phyloP scores from a whole-genome alignment of 2,888 invertebrate genomes.

The Drosophila prostipennis region DNA sequence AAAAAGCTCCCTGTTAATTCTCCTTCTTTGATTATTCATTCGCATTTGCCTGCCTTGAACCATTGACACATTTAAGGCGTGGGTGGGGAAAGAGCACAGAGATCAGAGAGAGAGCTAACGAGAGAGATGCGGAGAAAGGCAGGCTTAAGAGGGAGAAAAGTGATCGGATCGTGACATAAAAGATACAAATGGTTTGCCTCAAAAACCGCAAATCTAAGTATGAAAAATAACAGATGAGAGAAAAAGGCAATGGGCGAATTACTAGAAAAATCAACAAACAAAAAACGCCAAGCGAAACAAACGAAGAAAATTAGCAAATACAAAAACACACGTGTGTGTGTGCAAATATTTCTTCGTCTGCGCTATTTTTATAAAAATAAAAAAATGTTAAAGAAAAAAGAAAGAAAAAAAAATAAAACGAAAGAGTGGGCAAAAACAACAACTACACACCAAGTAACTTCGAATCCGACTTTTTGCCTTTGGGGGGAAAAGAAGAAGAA shows the following conservation, averaged over 20 bases:
- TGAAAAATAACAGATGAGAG: constrained; percentile 1
- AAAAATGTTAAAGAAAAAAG: constrained; percentile 18
- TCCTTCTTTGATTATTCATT: constrained; percentile 20
- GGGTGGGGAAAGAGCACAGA: constrained; percentile 31
- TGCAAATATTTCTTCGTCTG: constrained; percentile 77
- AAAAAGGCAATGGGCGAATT: constrained; percentile 3
- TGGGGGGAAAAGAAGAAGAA: constrained; percentile 29
- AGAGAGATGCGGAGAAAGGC: neutral
- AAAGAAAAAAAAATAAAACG: constrained; percentile 49
- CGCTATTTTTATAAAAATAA: constrained; percentile 68
- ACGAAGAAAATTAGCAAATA: constrained; percentile 47
- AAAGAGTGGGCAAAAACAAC: constrained; percentile 53
- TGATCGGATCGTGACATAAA: constrained; percentile 21
- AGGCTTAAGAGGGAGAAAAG: constrained; percentile 13
- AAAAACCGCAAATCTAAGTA: neutral
- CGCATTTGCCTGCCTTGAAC: constrained; percentile 61
- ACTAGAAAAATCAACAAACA: constrained; percentile 33
- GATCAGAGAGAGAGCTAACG: neutral
- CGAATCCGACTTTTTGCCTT: constrained; percentile 34
- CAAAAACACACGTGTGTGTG: constrained; percentile 19
- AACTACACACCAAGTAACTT: constrained; percentile 28
- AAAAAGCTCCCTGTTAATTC: constrained; percentile 30
- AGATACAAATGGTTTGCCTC: neutral
- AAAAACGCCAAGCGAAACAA: constrained; percentile 35
- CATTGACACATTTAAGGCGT: constrained; percentile 69